These are phyloP conservation scores for Actenoides hombroni DNA, from an alignment of 2,113 vertebrate species.

Conservation along the genomic window DNA sequence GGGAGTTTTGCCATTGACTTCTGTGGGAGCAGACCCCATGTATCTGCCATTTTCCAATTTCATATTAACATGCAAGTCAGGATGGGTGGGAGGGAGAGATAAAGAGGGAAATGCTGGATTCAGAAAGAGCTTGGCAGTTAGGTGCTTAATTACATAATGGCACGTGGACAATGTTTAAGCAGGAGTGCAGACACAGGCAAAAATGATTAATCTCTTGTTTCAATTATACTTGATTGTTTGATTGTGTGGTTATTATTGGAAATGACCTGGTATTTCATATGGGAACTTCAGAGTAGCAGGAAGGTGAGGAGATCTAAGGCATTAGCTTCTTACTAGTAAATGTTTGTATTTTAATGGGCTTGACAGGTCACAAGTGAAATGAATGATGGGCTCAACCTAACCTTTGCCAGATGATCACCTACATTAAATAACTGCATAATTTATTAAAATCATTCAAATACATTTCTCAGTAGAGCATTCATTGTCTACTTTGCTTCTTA, in stretches of 20 bases:
- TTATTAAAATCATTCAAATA: constrained; percentile 48
- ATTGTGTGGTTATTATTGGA: constrained; percentile 49
- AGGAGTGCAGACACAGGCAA: constrained; percentile 50
- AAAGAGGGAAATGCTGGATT: constrained; percentile 40
- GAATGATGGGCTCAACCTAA: constrained; percentile 59
- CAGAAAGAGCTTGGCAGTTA: constrained; percentile 62
- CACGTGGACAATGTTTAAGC: constrained; percentile 37
- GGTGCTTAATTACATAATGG: constrained; percentile 57
- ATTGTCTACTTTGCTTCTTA: constrained; percentile 20
- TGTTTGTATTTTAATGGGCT: constrained; percentile 35
- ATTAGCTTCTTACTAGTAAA: background rate
- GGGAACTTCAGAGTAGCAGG: constrained; percentile 17
- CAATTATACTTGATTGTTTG: constrained; percentile 27
- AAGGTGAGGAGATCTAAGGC: constrained; percentile 11
- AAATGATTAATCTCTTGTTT: constrained; percentile 49
- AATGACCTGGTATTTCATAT: constrained; percentile 55
- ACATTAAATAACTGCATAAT: constrained; percentile 42
- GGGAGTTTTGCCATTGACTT: background rate
- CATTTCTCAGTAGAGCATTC: background rate
- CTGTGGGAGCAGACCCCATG: background rate
- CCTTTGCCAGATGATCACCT: constrained; percentile 60
- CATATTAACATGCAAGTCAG: constrained; percentile 75
- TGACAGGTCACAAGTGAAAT: constrained; percentile 45
- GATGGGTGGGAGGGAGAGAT: background rate
- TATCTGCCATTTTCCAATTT: background rate